Conservation (phyloP, 2,797 vertebrate species). For the Poecilia picta region DNA sequence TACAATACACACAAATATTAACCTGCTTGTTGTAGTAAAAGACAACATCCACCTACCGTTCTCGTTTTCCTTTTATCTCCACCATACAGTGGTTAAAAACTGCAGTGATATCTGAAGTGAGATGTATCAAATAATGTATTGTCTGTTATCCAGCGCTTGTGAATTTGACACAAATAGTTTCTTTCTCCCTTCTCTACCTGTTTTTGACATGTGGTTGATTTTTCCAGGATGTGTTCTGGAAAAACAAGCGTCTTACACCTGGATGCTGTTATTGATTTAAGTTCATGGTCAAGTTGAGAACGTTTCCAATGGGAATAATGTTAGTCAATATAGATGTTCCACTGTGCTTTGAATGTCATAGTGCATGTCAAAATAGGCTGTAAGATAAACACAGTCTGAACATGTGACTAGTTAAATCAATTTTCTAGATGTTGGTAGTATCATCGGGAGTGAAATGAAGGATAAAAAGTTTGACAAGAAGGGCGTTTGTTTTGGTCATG, state of each 20-base stretch:
- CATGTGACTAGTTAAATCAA: background rate
- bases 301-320: constrained; percentile 10
- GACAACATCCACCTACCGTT: background rate
- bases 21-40: background rate
- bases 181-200: background rate
- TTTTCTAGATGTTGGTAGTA: background rate
- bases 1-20: background rate
- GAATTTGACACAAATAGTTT: background rate
- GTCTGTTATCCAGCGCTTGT: background rate
- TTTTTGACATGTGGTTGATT: background rate
- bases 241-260: constrained; percentile 11
- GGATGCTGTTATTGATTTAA: constrained; percentile 11
- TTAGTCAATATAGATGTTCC: constrained; percentile 3
- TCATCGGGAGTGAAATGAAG: background rate
- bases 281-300: constrained; percentile 8
- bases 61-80: background rate
- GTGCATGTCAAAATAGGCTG: constrained; percentile 1
- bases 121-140: background rate
- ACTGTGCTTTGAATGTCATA: background rate
- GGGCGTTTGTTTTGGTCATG: background rate
- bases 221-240: background rate
- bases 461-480: background rate
- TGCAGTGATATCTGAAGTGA: no score
- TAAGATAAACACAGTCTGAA: background rate
- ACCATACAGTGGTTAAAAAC: background rate